A percentile compares a stretch with the other conserved stretches of the same genome.
Evolutionary conservation across 37 sponge, comb jelly and placozoan species (phyloP).

Genomic region (Geodia barretti): DNA sequence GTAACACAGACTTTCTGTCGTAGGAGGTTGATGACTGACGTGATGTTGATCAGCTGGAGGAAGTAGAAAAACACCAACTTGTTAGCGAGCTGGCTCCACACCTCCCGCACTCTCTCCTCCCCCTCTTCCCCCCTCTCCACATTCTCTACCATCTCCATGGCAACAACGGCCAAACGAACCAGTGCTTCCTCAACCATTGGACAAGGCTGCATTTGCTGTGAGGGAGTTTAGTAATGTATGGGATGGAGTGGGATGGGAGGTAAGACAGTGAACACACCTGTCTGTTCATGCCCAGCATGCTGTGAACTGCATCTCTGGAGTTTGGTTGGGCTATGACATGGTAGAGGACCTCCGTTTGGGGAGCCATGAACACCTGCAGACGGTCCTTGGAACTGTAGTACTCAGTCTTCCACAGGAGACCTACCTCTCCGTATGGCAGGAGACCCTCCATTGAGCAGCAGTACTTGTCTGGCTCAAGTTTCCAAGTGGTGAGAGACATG

Average conservation of each 20-base stretch:
- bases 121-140: constrained; percentile 5
- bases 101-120: constrained; percentile 30
- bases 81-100: constrained; percentile 68
- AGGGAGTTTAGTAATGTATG: not conserved
- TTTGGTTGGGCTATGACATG: constrained; percentile 70
- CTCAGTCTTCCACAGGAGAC: not conserved
- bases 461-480: constrained; percentile 44
- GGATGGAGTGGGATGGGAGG: not conserved
- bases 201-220: constrained; percentile 34
- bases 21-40: constrained; percentile 32
- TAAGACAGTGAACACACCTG: not conserved
- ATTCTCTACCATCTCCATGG: constrained; percentile 62
- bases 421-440: constrained; percentile 69
- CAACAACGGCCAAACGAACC: constrained; percentile 38
- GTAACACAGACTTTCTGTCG: constrained; percentile 34
- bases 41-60: constrained; percentile 53
- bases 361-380: constrained; percentile 27
- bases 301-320: constrained; percentile 57
- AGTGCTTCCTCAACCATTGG: constrained; percentile 49
- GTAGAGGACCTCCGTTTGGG: constrained; percentile 52
- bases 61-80: constrained; percentile 60
- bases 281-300: constrained; percentile 29
- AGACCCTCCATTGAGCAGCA: constrained; percentile 60
- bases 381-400: not conserved
- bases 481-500: constrained; percentile 46